Evolutionary conservation across 2,113 vertebrate species (phyloP), one percentile per base, ranked within the genome.

Genomic region (Poeciliopsis turrubarensis): DNA sequence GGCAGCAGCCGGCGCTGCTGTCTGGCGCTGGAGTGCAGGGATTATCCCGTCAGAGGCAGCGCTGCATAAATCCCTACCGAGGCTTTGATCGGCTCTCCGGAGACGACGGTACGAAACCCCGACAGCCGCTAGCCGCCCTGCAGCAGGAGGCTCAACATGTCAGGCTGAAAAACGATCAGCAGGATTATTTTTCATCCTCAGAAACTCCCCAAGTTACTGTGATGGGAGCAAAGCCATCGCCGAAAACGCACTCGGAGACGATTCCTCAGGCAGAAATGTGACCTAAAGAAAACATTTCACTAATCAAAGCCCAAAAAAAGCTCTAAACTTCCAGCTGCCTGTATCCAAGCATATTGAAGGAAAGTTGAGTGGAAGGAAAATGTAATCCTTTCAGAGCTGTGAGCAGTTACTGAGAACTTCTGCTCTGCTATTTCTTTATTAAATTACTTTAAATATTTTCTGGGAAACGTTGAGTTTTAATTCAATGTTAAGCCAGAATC

Each of bases 21-120:
- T 72, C 75, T 10, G 32, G 54, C 51, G 32, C 26, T 25, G 65
- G 70, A 26, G n/a, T 8, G 68, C n/a, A 0, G 47, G 79, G 60
- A 78, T 82, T 71, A 86, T 41, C 26, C 44, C 60, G 79, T 80
- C 87, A 77, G 0, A 72, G 26, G 22, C 5, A 47, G 14, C 15
- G 14, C 39, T 15, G 14, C 29, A 57, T 68, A 71, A 72, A 71
- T 60, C 74, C 68, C 69, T 0, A 68, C 2, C 47, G 66, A 86
- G 15, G 10, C 72, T 75, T 66, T 83, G 70, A 79, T 78, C 64
- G 0, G 15, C 31, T 78, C 41, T 66, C 71, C 34, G 34, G 19
- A 37, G 4, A 31, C 14, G 25, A 41, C 51, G 12, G 7, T n/a
- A 29, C 27, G 39, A 41, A 41, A 1, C 39, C 39, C 39, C 6